phyloP scores from a whole-genome alignment of 2,113 vertebrate species.

The Dryoscopus gambensis region DNA sequence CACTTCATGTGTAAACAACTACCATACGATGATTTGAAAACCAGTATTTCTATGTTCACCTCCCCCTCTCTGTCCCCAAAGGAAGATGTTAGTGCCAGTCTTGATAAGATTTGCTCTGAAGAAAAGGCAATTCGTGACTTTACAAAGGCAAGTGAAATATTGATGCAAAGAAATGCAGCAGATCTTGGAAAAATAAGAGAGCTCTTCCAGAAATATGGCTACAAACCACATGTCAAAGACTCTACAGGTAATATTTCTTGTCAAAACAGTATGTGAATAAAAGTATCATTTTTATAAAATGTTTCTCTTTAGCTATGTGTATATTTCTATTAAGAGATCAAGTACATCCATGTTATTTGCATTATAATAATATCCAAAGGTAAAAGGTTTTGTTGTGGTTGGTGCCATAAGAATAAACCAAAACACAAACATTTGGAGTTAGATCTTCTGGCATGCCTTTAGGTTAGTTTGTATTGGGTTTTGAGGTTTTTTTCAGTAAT shows the following conservation, averaged over 20 bases:
- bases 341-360: neutral
- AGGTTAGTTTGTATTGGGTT: neutral
- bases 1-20: neutral
- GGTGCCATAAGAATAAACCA: neutral
- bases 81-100: conserved; percentile 69
- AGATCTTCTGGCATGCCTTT: neutral
- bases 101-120: conserved; percentile 61
- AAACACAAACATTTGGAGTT: neutral
- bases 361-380: neutral
- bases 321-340: neutral
- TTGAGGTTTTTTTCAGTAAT: neutral
- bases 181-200: conserved; percentile 78
- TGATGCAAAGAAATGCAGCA: conserved; percentile 74
- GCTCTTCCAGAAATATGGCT: conserved; percentile 84
- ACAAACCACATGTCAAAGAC: conserved; percentile 55
- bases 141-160: conserved; percentile 75
- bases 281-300: neutral
- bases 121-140: conserved; percentile 69
- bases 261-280: neutral
- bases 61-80: conserved; percentile 41
- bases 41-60: neutral
- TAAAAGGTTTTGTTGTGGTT: neutral
- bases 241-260: conserved; percentile 68
- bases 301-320: neutral
- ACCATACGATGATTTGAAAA: neutral